Percentiles rank a stretch among this genome's conserved stretches.
phyloP scores from a whole-genome alignment of 2,797 vertebrate species.

The Pristis pectinata region DNA sequence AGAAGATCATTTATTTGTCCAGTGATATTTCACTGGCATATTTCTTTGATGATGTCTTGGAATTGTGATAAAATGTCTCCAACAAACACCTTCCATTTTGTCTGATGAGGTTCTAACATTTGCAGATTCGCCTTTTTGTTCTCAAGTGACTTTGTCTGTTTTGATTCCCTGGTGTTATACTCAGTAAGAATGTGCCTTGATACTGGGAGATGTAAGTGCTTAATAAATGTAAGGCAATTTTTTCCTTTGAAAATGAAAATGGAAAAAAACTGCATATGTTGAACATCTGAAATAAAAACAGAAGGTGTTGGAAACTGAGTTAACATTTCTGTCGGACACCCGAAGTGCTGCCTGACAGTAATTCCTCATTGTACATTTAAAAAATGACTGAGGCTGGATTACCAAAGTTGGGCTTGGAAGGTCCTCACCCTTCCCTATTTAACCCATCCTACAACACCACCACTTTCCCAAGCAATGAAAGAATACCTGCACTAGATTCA shows the following conservation, averaged over 20 bases:
- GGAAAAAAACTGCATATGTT: no score
- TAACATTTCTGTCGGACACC: no score
- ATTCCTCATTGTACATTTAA: not conserved
- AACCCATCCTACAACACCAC: no score
- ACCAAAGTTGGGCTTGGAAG: no score
- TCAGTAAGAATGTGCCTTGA: not conserved
- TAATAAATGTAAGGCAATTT: not conserved
- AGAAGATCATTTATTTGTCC: not conserved
- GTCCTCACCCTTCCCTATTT: no score
- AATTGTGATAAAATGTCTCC: not conserved
- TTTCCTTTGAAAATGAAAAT: no score
- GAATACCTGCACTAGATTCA: not conserved
- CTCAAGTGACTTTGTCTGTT: not conserved
- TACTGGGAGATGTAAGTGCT: not conserved
- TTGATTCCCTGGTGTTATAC: not conserved
- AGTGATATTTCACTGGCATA: not conserved
- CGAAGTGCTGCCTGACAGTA: not conserved
- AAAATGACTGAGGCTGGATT: not conserved
- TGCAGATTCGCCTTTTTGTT: not conserved
- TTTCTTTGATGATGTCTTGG: not conserved
- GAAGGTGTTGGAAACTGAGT: no score
- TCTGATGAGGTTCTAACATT: not conserved
- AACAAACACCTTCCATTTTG: not conserved
- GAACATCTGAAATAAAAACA: no score
- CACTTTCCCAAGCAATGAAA: not conserved